Evolutionary conservation across 2,113 vertebrate genomes (phyloP).

Genomic region (Ondatra zibethicus): DNA sequence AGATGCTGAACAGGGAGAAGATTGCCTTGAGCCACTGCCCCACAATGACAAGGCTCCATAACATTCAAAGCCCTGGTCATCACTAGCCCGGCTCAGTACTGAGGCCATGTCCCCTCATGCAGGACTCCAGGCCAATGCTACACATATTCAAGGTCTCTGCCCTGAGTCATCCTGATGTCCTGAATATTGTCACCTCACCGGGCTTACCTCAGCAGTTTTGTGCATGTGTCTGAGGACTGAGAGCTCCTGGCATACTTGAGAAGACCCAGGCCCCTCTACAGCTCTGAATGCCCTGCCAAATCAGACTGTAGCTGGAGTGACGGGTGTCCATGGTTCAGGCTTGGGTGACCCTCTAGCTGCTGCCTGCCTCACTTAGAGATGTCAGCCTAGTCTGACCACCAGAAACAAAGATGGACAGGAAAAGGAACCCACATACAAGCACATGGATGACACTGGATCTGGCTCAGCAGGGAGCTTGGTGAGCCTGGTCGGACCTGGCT

Average conservation of each 20-base stretch:
- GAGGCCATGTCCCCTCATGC: fast-evolving
- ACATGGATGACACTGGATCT: background rate
- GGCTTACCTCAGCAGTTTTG: background rate
- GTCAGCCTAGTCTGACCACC: background rate
- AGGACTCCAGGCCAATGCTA: background rate
- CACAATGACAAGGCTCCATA: background rate
- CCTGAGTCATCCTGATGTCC: too few relatives aligned
- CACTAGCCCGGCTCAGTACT: fast-evolving
- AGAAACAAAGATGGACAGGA: background rate
- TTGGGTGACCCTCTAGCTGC: background rate
- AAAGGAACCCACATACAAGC: fast-evolving
- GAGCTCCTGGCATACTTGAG: background rate
- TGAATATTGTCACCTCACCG: background rate
- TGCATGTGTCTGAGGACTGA: background rate
- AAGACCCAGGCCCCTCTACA: background rate
- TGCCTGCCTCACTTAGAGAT: background rate
- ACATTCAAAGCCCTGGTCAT: background rate
- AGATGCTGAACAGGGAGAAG: background rate
- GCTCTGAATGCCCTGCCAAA: background rate
- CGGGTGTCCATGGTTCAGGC: fast-evolving
- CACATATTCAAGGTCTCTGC: background rate
- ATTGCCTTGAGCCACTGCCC: too few relatives aligned
- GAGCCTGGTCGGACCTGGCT: background rate
- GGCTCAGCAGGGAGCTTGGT: background rate
- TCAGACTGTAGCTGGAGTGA: background rate